phyloP scores from a whole-genome alignment of 2,113 vertebrate species.

The Syngnathus typhle region DNA sequence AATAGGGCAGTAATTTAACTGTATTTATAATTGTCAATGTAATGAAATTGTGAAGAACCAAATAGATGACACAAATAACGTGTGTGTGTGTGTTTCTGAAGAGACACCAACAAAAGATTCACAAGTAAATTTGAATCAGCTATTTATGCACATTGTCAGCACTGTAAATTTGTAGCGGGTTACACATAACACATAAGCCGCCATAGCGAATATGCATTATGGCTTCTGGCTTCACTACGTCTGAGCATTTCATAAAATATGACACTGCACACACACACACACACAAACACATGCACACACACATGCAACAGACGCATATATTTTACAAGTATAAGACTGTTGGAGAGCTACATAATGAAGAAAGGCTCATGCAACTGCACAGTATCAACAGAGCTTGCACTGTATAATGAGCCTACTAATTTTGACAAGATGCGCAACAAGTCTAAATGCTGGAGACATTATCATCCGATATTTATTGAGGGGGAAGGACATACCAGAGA shows the following conservation, averaged over 20 bases:
- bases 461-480: slow-evolving; percentile 35
- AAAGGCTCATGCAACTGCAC: slow-evolving; percentile 48
- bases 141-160: slow-evolving; percentile 31
- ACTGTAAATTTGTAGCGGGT: slow-evolving; percentile 55
- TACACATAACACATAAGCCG: slow-evolving; percentile 44
- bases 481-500: slow-evolving; percentile 35
- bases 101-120: neutral
- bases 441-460: slow-evolving; percentile 24
- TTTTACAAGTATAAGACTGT: slow-evolving; percentile 55
- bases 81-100: neutral
- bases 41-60: neutral
- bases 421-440: slow-evolving; percentile 34
- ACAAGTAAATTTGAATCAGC: neutral
- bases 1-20: neutral
- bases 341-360: slow-evolving; percentile 62
- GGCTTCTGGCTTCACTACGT: slow-evolving; percentile 57
- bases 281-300: slow-evolving; percentile 34
- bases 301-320: slow-evolving; percentile 22
- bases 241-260: slow-evolving; percentile 64
- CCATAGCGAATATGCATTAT: slow-evolving; percentile 63
- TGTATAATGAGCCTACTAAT: slow-evolving; percentile 36
- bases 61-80: neutral
- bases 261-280: slow-evolving; percentile 41
- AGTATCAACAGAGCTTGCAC: slow-evolving; percentile 47
- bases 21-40: neutral